Evolutionary conservation across 2,113 vertebrate genomes (phyloP), one percentile per base, ranked within the genome.

Genomic region (Procapra przewalskii): DNA sequence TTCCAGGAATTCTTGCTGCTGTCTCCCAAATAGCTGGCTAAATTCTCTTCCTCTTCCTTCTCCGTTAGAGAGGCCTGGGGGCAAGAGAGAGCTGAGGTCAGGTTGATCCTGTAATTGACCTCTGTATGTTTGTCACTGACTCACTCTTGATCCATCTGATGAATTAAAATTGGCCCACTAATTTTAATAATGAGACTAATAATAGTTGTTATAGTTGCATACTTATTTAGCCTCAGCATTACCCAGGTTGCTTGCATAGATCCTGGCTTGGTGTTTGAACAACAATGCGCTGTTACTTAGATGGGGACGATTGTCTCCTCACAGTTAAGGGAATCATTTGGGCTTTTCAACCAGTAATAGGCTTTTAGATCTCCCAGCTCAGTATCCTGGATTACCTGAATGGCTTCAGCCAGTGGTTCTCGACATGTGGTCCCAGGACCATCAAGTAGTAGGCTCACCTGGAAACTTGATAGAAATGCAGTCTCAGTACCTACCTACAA

Each of bases 1-100:
- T 98, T 98, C 97, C 97, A 98, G 97, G 94, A 85, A 97, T 98
- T 98, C 97, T 79, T 97, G 59, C 17, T 48, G 80, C 52, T 64
- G 77, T 95, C 59, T 55, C 33, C 45, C 81, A 57, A 88, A 94
- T 40, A 90, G 83, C 80, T 71, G 71, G 86, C 71, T 40, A 11
- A 88, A 80, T 50, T 80, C 81, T 27, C 83, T 25, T 91, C 43
- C n/a, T 60, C 43, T 64, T 48, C 59, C 59, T 62, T n/a, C n/a
- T n/a, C 79, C 0, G 1, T n/a, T 48, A 17, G n/a, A 60, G 79
- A 83, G 86, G 60, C 33, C 55, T 52, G 16, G 36, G 29, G 88
- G 15, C 77, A 31, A 77, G 45, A 90, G 17, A 85, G 77, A 60
- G 33, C 7, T 57, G 92, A 88, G 17, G 67, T 75, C 59, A 43